A percentile compares a stretch with the other conserved stretches of the same genome.
Evolutionary conservation across 2,888 invertebrate genomes (phyloP).

Genomic region (Dusona sp.): DNA sequence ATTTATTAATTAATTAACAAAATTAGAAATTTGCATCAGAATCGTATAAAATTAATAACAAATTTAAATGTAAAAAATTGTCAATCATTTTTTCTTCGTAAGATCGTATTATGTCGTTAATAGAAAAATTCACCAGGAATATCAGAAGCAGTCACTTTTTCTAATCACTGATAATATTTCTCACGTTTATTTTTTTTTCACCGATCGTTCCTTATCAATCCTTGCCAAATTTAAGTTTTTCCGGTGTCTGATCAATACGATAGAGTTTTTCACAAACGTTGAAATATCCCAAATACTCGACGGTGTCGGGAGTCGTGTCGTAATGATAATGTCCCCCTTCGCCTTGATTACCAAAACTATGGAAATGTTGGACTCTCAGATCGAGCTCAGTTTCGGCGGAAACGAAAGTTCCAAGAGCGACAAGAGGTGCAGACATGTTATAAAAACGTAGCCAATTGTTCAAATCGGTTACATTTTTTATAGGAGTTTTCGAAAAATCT

Average conservation of each 20-base stretch:
- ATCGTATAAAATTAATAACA: neutral
- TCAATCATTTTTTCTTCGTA: neutral
- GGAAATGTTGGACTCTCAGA: slow-evolving; percentile 97
- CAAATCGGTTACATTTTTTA: slow-evolving; percentile 90
- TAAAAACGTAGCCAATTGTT: slow-evolving; percentile 96
- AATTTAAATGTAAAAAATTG: neutral
- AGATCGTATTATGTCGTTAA: neutral
- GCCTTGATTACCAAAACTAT: slow-evolving; percentile 93
- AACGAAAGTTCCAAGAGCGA: slow-evolving; percentile 94
- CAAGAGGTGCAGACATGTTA: slow-evolving; percentile 95
- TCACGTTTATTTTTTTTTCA: neutral
- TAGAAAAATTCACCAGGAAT: no score
- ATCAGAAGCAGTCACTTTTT: no score
- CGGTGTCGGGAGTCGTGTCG: slow-evolving; percentile 95
- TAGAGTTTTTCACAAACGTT: slow-evolving; percentile 90
- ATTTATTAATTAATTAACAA: slow-evolving; percentile 1
- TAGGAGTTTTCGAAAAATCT: slow-evolving; percentile 92
- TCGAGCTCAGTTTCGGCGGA: slow-evolving; percentile 94
- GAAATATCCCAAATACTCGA: slow-evolving; percentile 96
- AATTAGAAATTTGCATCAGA: neutral
- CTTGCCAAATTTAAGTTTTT: slow-evolving; percentile 90
- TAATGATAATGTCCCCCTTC: slow-evolving; percentile 98
- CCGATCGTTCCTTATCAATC: slow-evolving; percentile 86
- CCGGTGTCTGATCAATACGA: slow-evolving; percentile 90
- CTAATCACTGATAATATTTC: neutral